Evolutionary conservation across 2,888 invertebrate genomes (phyloP).

Genomic region (Andrena minutula): DNA sequence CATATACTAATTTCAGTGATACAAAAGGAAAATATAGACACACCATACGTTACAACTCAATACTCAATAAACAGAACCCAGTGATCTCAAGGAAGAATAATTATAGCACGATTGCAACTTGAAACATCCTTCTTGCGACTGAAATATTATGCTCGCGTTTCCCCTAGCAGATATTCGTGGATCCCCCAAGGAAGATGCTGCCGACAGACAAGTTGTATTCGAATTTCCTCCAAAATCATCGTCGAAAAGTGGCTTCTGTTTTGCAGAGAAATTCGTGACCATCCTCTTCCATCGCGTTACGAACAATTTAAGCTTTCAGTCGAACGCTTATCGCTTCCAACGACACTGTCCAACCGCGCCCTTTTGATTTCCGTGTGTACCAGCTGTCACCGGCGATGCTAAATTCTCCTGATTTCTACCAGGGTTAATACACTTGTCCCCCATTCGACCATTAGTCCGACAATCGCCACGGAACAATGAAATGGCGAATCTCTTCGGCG

Average conservation of each 20-base stretch:
- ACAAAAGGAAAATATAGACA: not conserved
- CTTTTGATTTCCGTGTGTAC: slow-evolving; percentile 38
- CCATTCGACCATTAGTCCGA: not conserved
- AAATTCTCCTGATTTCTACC: slow-evolving; percentile 7
- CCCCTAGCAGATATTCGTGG: not conserved
- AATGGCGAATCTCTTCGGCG: not conserved
- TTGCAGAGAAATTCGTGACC: not conserved
- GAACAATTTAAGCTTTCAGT: not conserved
- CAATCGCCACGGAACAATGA: not conserved
- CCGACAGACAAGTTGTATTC: not conserved
- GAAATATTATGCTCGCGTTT: not conserved
- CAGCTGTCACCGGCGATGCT: slow-evolving; percentile 42
- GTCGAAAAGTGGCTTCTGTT: not conserved
- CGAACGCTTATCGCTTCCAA: not conserved
- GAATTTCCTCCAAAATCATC: not conserved
- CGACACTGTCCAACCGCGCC: not conserved
- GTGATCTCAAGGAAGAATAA: not conserved
- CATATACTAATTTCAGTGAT: not conserved
- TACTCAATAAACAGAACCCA: not conserved
- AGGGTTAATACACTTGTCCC: not conserved
- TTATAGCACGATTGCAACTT: not conserved
- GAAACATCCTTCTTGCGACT: not conserved
- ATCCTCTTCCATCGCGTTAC: not conserved
- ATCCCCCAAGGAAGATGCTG: not conserved
- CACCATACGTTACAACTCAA: not conserved